Evolutionary conservation across 1,140 invertebrate genomes (phyloP), one percentile per base, ranked within the genome.

Genomic region (Sarcophaga bullata): DNA sequence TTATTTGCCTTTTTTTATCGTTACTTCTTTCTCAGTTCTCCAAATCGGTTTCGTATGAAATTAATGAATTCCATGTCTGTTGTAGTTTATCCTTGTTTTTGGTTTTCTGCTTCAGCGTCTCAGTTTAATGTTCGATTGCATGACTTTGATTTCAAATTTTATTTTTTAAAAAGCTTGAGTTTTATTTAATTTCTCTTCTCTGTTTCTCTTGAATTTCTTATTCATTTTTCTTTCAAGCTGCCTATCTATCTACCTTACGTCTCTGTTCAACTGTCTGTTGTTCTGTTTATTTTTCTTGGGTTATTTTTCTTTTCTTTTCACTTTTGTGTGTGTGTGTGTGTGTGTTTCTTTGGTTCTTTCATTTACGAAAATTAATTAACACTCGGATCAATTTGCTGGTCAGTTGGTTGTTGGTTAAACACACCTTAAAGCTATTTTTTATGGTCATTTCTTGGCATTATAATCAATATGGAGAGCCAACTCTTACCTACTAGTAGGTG

Each of bases 341-440:
- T 11, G 8, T 68, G n/a, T 62, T n/a, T 37, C 15, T 15, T 62
- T 62, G 58, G 15, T n/a, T 68, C 19, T 19, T 37, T 37, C 25
- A 37, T 37, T 37, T 37, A 37, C 25, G 7, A 19, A 68, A 68
- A 68, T 68, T 68, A 68, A 68, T 68, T 68, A 68, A 68, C 62
- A 68, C 62, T 68, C 62, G 19, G 8, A 9, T 68, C 62, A 68
- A 68, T 68, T 19, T 68, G 62, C 10, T 68, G 62, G 62, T 68
- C 19, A 37, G 25, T 37, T 37, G 25, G 54, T 58, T 58, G n/a
- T 25, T 68, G 9, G 62, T 68, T 25, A 19, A 68, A 68, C 62
- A 68, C 62, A 68, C 62, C 62, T 68, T 68, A 19, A 68, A 25
- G 17, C 10, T 68, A 68, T 68, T 68, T 19, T 37, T 9, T 68